phyloP scores from a whole-genome alignment of 2,113 vertebrate species.

The Mionectes macconnelli region DNA sequence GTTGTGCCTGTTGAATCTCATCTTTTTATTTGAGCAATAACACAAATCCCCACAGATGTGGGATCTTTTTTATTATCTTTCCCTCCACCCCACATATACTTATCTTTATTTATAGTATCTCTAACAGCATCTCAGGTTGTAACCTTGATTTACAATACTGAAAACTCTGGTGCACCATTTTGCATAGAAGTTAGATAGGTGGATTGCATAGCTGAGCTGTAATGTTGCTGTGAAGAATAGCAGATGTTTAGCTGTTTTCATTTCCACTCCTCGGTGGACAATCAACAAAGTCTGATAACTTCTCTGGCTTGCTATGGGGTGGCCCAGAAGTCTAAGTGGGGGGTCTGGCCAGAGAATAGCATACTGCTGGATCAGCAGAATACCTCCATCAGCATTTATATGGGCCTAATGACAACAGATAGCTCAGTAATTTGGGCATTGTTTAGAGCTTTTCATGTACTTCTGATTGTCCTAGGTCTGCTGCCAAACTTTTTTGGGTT shows the following conservation, averaged over 20 bases:
- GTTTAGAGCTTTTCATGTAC: constrained; percentile 1
- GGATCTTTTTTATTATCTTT: not conserved
- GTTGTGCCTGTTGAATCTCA: constrained; percentile 12
- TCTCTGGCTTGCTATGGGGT: constrained; percentile 4
- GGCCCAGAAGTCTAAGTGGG: constrained; percentile 44
- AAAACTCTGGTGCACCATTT: not conserved
- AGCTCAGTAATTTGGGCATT: not conserved
- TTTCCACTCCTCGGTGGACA: constrained; percentile 33
- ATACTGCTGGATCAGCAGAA: not conserved
- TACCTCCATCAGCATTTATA: not conserved
- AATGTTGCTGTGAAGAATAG: constrained; percentile 29
- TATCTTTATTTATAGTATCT: constrained; percentile 24
- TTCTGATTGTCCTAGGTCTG: not conserved
- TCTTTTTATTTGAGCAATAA: constrained; percentile 34
- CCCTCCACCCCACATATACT: not conserved
- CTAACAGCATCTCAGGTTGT: constrained; percentile 10
- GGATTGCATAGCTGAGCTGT: not conserved
- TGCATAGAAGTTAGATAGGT: not conserved
- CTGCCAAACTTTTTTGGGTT: not conserved
- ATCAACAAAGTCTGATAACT: constrained; percentile 24
- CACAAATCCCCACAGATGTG: not conserved
- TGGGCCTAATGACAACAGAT: not conserved
- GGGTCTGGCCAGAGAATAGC: constrained; percentile 28
- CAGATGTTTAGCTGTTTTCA: constrained; percentile 52
- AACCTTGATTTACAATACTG: constrained; percentile 30